Evolutionary conservation across 1,140 invertebrate species (phyloP).

Genomic region (Coptotermes formosanus): DNA sequence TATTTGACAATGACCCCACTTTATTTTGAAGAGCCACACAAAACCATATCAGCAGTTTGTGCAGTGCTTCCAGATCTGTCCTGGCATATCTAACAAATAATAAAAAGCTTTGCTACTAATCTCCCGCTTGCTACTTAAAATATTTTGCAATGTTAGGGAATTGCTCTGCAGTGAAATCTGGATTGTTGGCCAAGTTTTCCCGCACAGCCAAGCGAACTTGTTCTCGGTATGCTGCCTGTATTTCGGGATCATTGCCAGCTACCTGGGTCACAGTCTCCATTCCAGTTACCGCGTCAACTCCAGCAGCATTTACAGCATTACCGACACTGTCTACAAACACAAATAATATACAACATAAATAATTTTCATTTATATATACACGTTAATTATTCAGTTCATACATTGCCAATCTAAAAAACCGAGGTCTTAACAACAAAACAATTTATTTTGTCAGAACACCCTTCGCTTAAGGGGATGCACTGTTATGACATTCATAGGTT

Average conservation of each 20-base stretch:
- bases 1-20: background rate
- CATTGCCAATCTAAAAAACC: too few relatives aligned
- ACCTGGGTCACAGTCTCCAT: conserved; percentile 49
- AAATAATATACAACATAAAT: background rate
- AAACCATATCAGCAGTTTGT: too few relatives aligned
- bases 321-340: conserved; percentile 51
- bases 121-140: conserved; percentile 40
- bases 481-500: too few relatives aligned
- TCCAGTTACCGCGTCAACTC: conserved; percentile 50
- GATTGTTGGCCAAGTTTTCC: conserved; percentile 47
- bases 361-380: too few relatives aligned
- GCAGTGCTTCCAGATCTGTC: background rate
- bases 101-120: background rate
- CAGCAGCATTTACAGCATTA: conserved; percentile 52
- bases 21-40: too few relatives aligned
- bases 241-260: conserved; percentile 45
- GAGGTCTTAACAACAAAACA: too few relatives aligned
- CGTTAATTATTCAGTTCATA: too few relatives aligned
- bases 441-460: too few relatives aligned
- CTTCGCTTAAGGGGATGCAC: too few relatives aligned
- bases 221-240: conserved; percentile 51
- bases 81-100: background rate
- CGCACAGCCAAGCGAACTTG: conserved; percentile 48
- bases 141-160: conserved; percentile 54
- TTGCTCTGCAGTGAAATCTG: conserved; percentile 52